Conservation (phyloP, 2,888 invertebrate species). For the Eilema sororculum region DNA sequence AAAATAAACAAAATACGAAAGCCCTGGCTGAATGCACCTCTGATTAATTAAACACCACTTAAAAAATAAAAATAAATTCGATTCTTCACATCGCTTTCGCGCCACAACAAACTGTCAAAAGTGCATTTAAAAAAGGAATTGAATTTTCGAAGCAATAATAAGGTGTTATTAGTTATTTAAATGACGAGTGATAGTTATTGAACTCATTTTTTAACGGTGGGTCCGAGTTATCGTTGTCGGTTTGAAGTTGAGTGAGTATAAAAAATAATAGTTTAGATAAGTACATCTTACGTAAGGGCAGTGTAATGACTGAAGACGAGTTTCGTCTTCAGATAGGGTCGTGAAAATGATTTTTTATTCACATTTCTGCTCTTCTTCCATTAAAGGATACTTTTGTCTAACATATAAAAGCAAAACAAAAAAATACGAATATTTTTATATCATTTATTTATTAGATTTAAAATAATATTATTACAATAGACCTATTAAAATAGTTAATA, state of each 20-base stretch:
- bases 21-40: constrained; percentile 77
- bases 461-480: background rate
- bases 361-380: background rate
- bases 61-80: constrained; percentile 47
- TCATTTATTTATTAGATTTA: background rate
- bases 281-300: constrained; percentile 80
- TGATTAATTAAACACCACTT: constrained; percentile 51
- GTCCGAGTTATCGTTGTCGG: constrained; percentile 68
- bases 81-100: constrained; percentile 64
- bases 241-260: constrained; percentile 76
- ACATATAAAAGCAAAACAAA: background rate
- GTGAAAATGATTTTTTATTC: background rate
- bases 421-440: background rate
- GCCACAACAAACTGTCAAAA: constrained; percentile 67
- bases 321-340: constrained; percentile 37
- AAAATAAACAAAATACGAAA: constrained; percentile 79
- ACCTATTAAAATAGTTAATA: background rate
- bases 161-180: constrained; percentile 74
- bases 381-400: background rate
- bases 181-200: constrained; percentile 49
- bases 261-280: constrained; percentile 66
- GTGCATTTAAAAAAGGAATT: constrained; percentile 66
- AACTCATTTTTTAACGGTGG: constrained; percentile 68
- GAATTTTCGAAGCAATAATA: constrained; percentile 77
- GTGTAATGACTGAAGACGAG: constrained; percentile 57